These are phyloP conservation scores for Channa maculata DNA, from an alignment of 2,113 vertebrate genomes.

Conservation along the genomic window DNA sequence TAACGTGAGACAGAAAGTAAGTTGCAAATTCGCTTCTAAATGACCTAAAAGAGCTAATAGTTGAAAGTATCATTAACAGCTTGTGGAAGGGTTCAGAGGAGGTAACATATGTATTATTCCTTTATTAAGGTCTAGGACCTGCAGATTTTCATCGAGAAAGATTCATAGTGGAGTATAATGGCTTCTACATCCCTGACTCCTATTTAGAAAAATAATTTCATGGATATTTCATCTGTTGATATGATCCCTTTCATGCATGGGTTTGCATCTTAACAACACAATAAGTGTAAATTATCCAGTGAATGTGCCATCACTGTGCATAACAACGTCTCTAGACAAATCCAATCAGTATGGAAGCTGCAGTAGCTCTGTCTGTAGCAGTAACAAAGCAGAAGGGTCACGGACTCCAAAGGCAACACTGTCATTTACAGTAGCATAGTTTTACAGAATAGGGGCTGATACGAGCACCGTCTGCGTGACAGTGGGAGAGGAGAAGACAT, in stretches of 20 bases:
- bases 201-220: constrained; percentile 32
- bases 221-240: constrained; percentile 6
- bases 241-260: too few relatives aligned
- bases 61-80: too few relatives aligned
- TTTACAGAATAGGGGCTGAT: constrained; percentile 41
- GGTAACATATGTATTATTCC: too few relatives aligned
- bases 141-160: not conserved
- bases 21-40: too few relatives aligned
- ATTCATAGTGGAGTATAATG: not conserved
- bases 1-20: too few relatives aligned
- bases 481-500: constrained; percentile 72
- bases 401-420: constrained; percentile 26
- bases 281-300: not conserved
- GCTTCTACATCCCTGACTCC: not conserved
- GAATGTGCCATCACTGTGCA: not conserved
- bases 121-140: too few relatives aligned
- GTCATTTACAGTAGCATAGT: constrained; percentile 49
- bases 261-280: not conserved
- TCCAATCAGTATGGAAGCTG: constrained; percentile 10
- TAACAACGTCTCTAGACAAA: not conserved
- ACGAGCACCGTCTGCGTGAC: constrained; percentile 50
- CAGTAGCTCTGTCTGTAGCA: not conserved
- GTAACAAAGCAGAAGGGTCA: constrained; percentile 16
- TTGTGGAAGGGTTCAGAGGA: too few relatives aligned
- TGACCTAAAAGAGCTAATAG: too few relatives aligned